Base-by-base conservation (phyloP, 1,140 invertebrate species). In the Zaprionus kolodkinae region DNA sequence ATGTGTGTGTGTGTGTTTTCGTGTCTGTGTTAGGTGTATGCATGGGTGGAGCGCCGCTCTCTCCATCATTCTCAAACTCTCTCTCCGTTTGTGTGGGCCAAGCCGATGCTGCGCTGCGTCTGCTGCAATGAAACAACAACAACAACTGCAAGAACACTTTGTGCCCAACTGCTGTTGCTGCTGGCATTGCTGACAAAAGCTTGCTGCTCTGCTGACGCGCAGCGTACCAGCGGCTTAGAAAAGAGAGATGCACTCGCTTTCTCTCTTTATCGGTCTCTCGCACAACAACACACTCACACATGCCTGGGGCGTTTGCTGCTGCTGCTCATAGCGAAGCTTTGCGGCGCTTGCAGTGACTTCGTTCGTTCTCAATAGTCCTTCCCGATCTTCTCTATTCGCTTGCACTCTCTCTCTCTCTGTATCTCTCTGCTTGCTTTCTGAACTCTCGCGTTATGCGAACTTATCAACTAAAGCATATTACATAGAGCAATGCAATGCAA, bases 51-150 rank as follows among this genome's bases (percentile, higher is more conserved):
- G 64, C 57, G 63, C 55, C 56, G 57, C 45, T 63, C 61, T 79
- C 66, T 70, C 61, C 84, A 88, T 86, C 83, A 86, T 86, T 86
- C 83, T 86, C 83, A 88, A 88, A 79, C 73, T 86, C 83, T 86
- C 83, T 86, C 83, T 86, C 83, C 83, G 48, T 87, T 56, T 72
- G 60, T 78, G 65, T 10, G 60, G 50, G 63, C 72, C 66, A 79
- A 76, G 83, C 79, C 83, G 76, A 57, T 75, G 61, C 64, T 59
- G 70, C 64, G 83, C 72, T 83, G 71, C 56, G 67, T 75, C 50
- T 11, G 13, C 36, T 50, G 48, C 25, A 62, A 62, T 17, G 27
- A 30, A 48, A 17, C 10, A 0, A 50, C 17, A 27, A 15, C 74
- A 17, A 17, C 35, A 52, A 52, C n/a, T n/a, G 17, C 66, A 36